Conservation (phyloP, 2,797 vertebrate genomes). For the Brachymystax lenok region DNA sequence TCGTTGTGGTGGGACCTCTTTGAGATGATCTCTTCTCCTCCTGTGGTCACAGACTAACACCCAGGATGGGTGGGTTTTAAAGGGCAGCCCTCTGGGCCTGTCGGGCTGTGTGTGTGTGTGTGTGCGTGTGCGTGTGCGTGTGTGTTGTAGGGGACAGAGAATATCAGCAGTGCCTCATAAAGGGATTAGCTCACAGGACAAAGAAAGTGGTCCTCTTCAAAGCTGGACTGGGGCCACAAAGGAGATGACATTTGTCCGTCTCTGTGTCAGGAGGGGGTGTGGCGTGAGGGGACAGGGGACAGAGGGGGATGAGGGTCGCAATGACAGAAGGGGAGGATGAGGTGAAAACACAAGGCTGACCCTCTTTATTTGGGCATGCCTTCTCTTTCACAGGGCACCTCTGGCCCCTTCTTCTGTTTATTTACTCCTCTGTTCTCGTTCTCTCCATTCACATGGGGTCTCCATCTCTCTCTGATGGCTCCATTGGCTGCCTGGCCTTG, state of each 20-base stretch:
- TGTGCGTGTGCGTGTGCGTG: constrained; percentile 14
- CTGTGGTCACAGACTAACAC: constrained; percentile 61
- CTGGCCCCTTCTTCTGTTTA: constrained; percentile 78
- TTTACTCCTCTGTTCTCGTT: constrained; percentile 78
- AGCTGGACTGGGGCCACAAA: constrained; percentile 77
- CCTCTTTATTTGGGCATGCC: constrained; percentile 72
- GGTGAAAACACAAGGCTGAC: constrained; percentile 77
- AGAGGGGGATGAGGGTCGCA: constrained; percentile 67
- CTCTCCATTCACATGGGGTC: constrained; percentile 72
- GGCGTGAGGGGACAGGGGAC: constrained; percentile 55
- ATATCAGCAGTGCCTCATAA: constrained; percentile 80
- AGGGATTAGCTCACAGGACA: constrained; percentile 81
- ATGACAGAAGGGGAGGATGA: constrained; percentile 77
- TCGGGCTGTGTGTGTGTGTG: constrained; percentile 27
- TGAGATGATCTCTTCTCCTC: constrained; percentile 57
- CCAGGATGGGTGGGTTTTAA: constrained; percentile 44
- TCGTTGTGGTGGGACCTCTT: constrained; percentile 59
- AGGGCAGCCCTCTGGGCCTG: constrained; percentile 50
- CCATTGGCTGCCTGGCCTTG: constrained; percentile 73
- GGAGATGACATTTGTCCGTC: constrained; percentile 88
- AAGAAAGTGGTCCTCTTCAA: constrained; percentile 82
- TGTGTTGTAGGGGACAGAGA: constrained; percentile 56
- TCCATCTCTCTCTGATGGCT: constrained; percentile 80
- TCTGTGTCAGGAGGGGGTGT: constrained; percentile 73
- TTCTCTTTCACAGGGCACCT: constrained; percentile 77